Evolutionary conservation across 2,888 invertebrate species (phyloP), one percentile per base, ranked within the genome.

Genomic region (Spialia ferax): DNA sequence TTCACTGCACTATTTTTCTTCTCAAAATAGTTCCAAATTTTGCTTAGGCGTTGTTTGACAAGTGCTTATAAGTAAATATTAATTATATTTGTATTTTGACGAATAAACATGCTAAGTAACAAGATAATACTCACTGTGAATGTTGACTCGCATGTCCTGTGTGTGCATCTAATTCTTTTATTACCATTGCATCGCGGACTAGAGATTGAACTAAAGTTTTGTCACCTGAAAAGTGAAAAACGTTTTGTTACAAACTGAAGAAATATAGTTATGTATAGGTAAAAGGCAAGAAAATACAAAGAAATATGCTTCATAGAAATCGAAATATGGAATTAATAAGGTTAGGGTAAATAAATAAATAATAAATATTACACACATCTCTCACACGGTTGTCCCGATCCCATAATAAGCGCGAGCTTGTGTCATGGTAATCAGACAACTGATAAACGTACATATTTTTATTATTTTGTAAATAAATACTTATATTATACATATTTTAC

Each of bases 141-240:
- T 96, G 96, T 71, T 96, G 96, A 80, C 95, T 96, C 66, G 95
- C 95, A 73, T 95, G 94, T 90, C 95, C 94, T 74, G 92, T 94
- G 87, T 94, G 95, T 72, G 96, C 95, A 91, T 97, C 97, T 85
- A 98, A 95, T 81, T 96, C 97, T 91, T 97, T 97, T 48, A 98
- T 98, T 77, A 98, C 97, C 95, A 97, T 96, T 52, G 98, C 98
- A 87, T 98, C 98, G 87, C 98, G 95, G 71, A 98, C 97, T 73
- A 98, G 94, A 70, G 98, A 97, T 89, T 98, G 98, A 79, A 98
- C 95, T 88, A 98, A 94, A 83, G 96, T 96, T 95, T 98, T 97
- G 91, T 98, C 98, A 94, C 98, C 98, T 97, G 94, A 78, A 94
- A 93, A 73, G 2, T 71, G 64, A 67, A 65, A 32, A 57, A 20